phyloP scores from a whole-genome alignment of 2,888 invertebrate genomes.

The Acrocera orbiculus region DNA sequence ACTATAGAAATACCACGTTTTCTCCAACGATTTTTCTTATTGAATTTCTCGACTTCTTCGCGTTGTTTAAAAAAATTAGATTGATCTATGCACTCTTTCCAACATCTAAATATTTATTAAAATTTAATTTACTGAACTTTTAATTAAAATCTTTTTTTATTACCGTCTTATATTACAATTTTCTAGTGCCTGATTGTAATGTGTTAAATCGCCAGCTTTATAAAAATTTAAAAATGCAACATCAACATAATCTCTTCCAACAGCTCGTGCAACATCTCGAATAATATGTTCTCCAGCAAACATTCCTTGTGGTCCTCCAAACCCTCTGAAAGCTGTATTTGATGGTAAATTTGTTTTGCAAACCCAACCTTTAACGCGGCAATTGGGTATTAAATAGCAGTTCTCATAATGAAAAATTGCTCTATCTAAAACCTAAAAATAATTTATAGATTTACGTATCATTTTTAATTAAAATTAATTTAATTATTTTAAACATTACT shows the following conservation, averaged over 20 bases:
- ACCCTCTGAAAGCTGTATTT: slow-evolving; percentile 86
- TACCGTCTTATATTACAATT: slow-evolving; percentile 48
- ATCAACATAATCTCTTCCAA: slow-evolving; percentile 45
- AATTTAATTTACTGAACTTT: background rate
- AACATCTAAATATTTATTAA: slow-evolving; percentile 38
- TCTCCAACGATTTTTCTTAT: slow-evolving; percentile 62
- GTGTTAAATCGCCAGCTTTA: slow-evolving; percentile 56
- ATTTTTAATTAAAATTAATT: background rate
- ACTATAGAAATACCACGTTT: slow-evolving; percentile 71
- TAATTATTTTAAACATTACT: slow-evolving; percentile 28
- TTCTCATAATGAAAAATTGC: slow-evolving; percentile 74
- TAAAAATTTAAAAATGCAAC: slow-evolving; percentile 61
- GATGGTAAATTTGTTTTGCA: slow-evolving; percentile 84
- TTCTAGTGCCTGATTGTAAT: slow-evolving; percentile 54
- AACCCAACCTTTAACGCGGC: slow-evolving; percentile 48
- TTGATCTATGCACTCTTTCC: slow-evolving; percentile 55
- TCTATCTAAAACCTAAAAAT: slow-evolving; percentile 55
- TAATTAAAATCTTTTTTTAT: background rate
- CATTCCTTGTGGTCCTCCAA: slow-evolving; percentile 86
- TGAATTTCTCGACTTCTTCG: slow-evolving; percentile 45
- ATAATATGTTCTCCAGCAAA: slow-evolving; percentile 65
- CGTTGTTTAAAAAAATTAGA: slow-evolving; percentile 45
- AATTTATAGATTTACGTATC: slow-evolving; percentile 3
- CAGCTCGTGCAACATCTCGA: slow-evolving; percentile 51
- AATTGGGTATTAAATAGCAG: slow-evolving; percentile 60